A percentile compares a stretch with the other conserved stretches of the same genome.
These are phyloP conservation scores for Oscheius sp. DNA, from an alignment of 1,140 invertebrate genomes.

Conservation along the genomic window DNA sequence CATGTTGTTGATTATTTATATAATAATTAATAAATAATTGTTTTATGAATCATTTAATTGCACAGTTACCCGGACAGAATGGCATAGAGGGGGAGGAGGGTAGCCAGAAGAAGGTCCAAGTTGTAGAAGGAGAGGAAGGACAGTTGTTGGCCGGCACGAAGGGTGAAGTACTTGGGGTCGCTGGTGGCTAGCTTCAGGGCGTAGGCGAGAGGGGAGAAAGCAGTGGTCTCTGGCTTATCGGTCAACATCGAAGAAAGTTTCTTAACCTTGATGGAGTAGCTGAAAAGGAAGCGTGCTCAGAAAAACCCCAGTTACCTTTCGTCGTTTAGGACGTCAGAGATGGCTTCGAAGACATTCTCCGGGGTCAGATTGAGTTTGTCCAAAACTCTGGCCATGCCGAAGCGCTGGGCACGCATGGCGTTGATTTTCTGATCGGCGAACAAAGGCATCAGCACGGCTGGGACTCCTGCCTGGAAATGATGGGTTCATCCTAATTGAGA, in stretches of 20 bases:
- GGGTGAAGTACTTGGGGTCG: slow-evolving; percentile 38
- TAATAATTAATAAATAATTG: no score
- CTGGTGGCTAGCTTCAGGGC: slow-evolving; percentile 47
- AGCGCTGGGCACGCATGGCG: slow-evolving; percentile 53
- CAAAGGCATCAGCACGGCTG: slow-evolving; percentile 57
- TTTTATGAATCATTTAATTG: no score
- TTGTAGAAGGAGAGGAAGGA: slow-evolving; percentile 50
- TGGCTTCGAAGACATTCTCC: slow-evolving; percentile 43
- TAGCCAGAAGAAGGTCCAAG: background rate
- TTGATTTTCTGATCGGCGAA: slow-evolving; percentile 61
- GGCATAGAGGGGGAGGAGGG: background rate
- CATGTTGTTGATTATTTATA: no score
- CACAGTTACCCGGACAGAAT: no score
- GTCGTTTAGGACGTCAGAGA: slow-evolving; percentile 45
- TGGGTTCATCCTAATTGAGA: background rate
- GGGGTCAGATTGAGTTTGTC: slow-evolving; percentile 46
- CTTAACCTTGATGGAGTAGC: slow-evolving; percentile 51
- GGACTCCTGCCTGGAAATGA: slow-evolving; percentile 52
- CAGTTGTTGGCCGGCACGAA: slow-evolving; percentile 51
- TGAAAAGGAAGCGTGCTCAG: slow-evolving; percentile 36
- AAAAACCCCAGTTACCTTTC: slow-evolving; percentile 26
- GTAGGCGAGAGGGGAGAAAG: slow-evolving; percentile 42
- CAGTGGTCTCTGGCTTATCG: slow-evolving; percentile 45
- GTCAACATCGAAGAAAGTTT: slow-evolving; percentile 50
- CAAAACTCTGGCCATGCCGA: slow-evolving; percentile 46